Base-by-base conservation (phyloP, 2,113 vertebrate species). In the Orientallactaga bullata region DNA sequence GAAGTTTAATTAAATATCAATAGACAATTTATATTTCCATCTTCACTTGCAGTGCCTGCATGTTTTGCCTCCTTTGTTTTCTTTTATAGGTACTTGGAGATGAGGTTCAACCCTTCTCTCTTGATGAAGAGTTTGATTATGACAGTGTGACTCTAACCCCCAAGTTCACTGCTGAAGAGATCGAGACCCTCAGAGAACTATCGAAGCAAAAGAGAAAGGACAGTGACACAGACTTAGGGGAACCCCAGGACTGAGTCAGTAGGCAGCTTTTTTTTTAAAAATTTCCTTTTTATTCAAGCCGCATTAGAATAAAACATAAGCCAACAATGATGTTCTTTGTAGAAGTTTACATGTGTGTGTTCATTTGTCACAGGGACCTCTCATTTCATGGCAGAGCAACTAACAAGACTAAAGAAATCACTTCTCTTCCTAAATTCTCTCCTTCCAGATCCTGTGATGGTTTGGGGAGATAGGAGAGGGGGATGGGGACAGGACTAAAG, bases 121-220 rank as follows among this genome's bases (percentile, higher is more conserved):
- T 98, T 81, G 98, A 99, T 97, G 98, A 98, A 91, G 96, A 98
- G 76, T 99, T 99, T 96, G 98, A 98, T 97, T 99, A 99, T 89
- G 98, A 99, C 82, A 92, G 23, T 9, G 97, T 98, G 81, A 63
- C 69, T 26, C 97, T 99, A 71, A 98, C 97, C 76, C 97, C 97
- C 20, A 98, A 98, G 95, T 97, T 98, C 91, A 96, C 97, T 63
- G 84, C 96, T 95, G 95, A 93, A 84, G 98, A 98, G 95, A 81
- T 97, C 69, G 97, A 97, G 17, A 61, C 88, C 74, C 20, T 98
- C 80, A 39, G 2, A 78, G 72, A 95, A 18, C 63, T 89, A 3
- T 90, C 88, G 79, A 88, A 95, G 76, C 87, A 91, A 39, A 95
- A 77, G 85, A 94, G 65, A 82, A 63, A 0, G 2, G 39, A 47